A percentile compares a stretch with the other conserved stretches of the same genome.
Conservation (phyloP, 2,888 invertebrate genomes). For the Hymenopus coronatus region DNA sequence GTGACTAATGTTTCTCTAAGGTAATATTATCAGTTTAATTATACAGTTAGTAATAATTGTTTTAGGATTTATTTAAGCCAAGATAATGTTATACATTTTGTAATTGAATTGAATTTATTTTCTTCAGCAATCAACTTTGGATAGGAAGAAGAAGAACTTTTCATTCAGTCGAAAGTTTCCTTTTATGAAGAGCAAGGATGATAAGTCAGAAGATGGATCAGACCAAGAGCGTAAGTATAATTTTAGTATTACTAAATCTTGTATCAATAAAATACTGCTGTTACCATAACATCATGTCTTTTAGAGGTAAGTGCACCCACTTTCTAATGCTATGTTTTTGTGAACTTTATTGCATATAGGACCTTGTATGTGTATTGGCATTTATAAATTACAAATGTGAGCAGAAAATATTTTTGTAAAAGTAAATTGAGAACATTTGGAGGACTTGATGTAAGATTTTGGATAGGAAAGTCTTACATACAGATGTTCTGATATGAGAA, state of each 20-base stretch:
- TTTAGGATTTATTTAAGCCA: no score
- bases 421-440: not conserved
- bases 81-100: not conserved
- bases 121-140: conserved; percentile 81
- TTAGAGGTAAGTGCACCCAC: not conserved
- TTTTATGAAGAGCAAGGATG: conserved; percentile 99
- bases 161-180: conserved; percentile 98
- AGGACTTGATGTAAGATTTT: not conserved
- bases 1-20: no score
- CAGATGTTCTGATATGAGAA: no score
- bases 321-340: not conserved
- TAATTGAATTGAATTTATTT: not conserved
- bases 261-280: not conserved
- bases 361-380: no score
- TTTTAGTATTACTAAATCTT: not conserved
- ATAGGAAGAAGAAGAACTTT: conserved; percentile 96
- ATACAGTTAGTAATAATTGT: no score
- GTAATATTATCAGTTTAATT: no score
- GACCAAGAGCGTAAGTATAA: conserved; percentile 93
- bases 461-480: no score
- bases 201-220: conserved; percentile 94
- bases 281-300: not conserved
- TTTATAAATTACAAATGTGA: no score
- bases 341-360: no score
- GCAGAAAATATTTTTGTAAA: no score